Conservation (phyloP, 2,797 vertebrate species). For the Coregonus suidteri region DNA sequence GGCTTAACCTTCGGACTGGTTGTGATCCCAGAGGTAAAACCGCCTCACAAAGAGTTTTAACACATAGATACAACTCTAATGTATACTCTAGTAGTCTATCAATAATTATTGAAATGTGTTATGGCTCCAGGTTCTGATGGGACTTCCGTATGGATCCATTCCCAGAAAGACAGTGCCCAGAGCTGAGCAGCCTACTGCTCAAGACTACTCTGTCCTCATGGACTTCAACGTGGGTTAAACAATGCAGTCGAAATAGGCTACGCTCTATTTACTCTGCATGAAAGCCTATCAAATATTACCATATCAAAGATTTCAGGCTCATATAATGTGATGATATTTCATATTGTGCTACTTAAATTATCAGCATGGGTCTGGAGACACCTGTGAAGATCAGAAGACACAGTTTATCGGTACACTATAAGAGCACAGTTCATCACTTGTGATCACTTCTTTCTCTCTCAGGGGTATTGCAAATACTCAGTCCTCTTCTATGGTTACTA, state of each 20-base stretch:
- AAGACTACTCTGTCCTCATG: constrained; percentile 96
- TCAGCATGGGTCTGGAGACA: neutral
- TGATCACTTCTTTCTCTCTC: constrained; percentile 30
- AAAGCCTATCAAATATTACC: neutral
- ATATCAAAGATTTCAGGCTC: neutral
- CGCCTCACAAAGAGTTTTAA: neutral
- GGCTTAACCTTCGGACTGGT: constrained; percentile 95
- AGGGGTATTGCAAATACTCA: constrained; percentile 97
- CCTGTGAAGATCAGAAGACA: neutral
- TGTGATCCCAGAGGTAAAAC: constrained; percentile 93
- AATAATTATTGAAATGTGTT: neutral
- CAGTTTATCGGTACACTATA: neutral
- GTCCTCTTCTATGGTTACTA: constrained; percentile 96
- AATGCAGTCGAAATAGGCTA: neutral
- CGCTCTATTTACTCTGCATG: neutral
- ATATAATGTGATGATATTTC: neutral
- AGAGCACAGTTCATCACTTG: neutral
- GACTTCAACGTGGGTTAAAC: constrained; percentile 87
- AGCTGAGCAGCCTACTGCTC: constrained; percentile 85
- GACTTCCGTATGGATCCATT: constrained; percentile 90
- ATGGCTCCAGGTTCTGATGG: constrained; percentile 87
- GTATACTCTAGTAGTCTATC: neutral
- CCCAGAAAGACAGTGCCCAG: constrained; percentile 94
- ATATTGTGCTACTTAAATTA: neutral
- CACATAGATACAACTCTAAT: too few relatives aligned